A percentile compares a stretch with the other conserved stretches of the same genome.
phyloP scores from a whole-genome alignment of 92 coral and sea anemone species.

The Actinernus sp. region DNA sequence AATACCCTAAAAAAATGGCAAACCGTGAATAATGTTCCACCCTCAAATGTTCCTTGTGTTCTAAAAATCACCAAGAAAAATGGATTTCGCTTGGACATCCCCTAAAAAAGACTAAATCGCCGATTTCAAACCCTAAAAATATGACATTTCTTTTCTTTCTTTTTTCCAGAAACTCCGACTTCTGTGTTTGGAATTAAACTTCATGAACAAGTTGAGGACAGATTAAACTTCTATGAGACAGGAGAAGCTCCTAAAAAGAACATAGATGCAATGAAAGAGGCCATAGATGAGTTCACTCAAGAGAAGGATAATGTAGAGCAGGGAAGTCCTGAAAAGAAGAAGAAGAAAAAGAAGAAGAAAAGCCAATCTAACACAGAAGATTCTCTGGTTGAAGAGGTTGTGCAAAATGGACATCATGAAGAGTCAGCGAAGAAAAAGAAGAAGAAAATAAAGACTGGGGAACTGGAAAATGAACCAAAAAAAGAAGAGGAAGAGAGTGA shows the following conservation, averaged over 20 bases:
- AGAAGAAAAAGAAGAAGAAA: constrained; percentile 90
- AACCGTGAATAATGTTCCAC: too few relatives aligned
- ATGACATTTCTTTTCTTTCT: too few relatives aligned
- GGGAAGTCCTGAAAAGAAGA: constrained; percentile 68
- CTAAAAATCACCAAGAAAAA: too few relatives aligned
- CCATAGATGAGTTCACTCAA: constrained; percentile 76
- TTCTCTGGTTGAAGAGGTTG: constrained; percentile 32
- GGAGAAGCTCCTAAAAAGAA: constrained; percentile 95
- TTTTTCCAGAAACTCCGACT: constrained; percentile 78
- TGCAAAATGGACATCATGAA: constrained; percentile 48
- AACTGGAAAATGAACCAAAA: constrained; percentile 19
- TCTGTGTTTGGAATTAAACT: constrained; percentile 90
- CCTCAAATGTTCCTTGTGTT: too few relatives aligned
- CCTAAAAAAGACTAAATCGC: too few relatives aligned
- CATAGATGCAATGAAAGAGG: constrained; percentile 97
- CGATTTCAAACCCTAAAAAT: too few relatives aligned
- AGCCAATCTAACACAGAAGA: constrained; percentile 59
- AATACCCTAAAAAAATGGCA: too few relatives aligned
- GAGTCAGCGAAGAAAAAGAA: constrained; percentile 53
- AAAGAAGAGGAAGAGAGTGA: constrained; percentile 27
- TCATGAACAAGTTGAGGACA: constrained; percentile 96
- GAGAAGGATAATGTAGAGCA: constrained; percentile 33
- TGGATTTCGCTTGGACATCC: too few relatives aligned
- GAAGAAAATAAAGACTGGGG: constrained; percentile 59
- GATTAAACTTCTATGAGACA: constrained; percentile 95